Base-by-base conservation (phyloP, 2,113 vertebrate species). In the Leucoraja erinaceus region DNA sequence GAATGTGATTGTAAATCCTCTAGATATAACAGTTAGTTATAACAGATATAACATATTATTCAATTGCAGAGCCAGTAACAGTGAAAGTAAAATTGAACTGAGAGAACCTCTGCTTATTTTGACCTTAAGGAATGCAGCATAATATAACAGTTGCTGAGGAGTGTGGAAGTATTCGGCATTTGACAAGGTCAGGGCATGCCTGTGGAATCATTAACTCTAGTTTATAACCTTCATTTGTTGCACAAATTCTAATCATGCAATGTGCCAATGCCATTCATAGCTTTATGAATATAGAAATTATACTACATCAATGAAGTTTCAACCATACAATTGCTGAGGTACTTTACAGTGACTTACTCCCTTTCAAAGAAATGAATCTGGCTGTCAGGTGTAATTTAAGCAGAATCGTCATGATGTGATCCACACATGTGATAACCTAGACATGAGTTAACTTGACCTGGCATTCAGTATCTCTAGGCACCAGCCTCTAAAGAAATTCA, bases 391-490 rank as follows among this genome's bases (percentile, higher is more conserved):
- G 56, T 63, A 88, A 88, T 88, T 88, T 63, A 88, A 88, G 31
- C 28, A 63, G 83, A 88, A n/a, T 84, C n/a, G 12, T 12, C 20
- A 59, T 84, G 54, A 25, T 83, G 81, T 88, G 59, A 88, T 88
- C 56, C 83, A 88, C 83, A 63, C 59, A 63, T 63, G n/a, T 88
- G 59, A 31, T 63, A 88, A 66, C 61, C 61, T 88, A 2, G 10
- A 66, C 7, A 9, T 25, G 59, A 88, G 83, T 88, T 88, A 88
- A 88, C 59, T 66, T 88, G 83, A 63, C 59, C 83, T 63, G 59
- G 56, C 59, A 88, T 88, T 31, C 61, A 63, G 59, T 63, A 63
- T 88, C 0, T 66, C 56, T 56, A 63, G 56, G n/a, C n/a, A n/a
- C 59, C 31, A 31, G 14, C 56, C 83, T 88, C 59, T 88, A 16